A percentile compares a stretch with the other conserved stretches of the same genome.
These are phyloP conservation scores for Tangara arthus DNA, from an alignment of 2,797 vertebrate species.

Conservation along the genomic window DNA sequence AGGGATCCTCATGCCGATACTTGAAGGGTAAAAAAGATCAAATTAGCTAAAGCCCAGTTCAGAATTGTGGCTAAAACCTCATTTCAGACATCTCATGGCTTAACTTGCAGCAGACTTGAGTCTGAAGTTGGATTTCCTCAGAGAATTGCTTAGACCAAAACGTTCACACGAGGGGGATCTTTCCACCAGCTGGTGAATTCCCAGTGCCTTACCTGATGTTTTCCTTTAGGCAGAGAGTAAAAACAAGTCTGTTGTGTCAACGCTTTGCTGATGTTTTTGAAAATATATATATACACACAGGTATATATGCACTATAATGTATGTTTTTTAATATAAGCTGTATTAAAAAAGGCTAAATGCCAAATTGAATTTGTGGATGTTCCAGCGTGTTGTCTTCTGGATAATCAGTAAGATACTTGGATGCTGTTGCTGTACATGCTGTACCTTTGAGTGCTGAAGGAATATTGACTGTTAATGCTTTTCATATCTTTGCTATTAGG, in stretches of 20 bases:
- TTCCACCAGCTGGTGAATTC: background rate
- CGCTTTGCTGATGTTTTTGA: background rate
- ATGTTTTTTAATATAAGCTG: background rate
- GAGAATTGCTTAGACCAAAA: background rate
- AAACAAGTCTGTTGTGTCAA: background rate
- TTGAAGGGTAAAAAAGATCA: background rate
- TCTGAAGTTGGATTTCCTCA: background rate
- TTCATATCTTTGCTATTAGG: constrained; percentile 62
- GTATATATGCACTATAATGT: fast-evolving
- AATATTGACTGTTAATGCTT: background rate
- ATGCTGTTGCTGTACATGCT: background rate
- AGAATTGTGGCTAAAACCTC: background rate
- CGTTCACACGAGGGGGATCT: fast-evolving
- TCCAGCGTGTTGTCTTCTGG: background rate
- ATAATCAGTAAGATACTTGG: background rate
- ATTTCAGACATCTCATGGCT: background rate
- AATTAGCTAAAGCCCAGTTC: background rate
- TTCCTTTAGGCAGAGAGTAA: background rate
- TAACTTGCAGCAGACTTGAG: background rate
- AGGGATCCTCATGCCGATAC: background rate
- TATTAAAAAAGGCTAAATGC: background rate
- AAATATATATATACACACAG: fast-evolving
- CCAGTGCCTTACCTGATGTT: background rate
- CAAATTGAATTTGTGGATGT: background rate
- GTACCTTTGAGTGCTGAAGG: background rate